Evolutionary conservation across 2,113 vertebrate species (phyloP).

Genomic region (Thunnus thynnus): DNA sequence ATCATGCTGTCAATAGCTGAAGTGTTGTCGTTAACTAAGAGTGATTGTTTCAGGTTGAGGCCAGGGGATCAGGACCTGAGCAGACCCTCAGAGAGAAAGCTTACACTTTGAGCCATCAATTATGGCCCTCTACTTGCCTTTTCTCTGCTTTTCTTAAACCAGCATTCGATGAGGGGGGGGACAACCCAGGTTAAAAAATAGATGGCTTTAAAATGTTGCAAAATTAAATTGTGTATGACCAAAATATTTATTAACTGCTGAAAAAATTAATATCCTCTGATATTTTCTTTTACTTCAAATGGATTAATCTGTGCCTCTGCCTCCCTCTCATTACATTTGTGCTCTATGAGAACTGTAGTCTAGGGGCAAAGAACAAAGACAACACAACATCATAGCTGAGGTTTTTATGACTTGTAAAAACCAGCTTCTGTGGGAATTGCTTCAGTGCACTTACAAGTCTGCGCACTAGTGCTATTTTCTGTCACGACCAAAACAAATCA

Average conservation of each 20-base stretch:
- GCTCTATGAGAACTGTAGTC: conserved; percentile 52
- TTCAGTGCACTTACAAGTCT: conserved; percentile 66
- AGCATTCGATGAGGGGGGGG: conserved; percentile 10
- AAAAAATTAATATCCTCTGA: conserved; percentile 14
- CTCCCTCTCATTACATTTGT: conserved; percentile 57
- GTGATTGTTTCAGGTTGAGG: conserved; percentile 82
- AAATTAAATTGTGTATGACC: conserved; percentile 25
- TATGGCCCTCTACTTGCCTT: conserved; percentile 63
- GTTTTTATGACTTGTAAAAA: conserved; percentile 74
- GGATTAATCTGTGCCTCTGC: conserved; percentile 52
- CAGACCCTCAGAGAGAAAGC: conserved; percentile 77
- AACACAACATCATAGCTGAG: conserved; percentile 69
- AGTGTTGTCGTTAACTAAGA: conserved; percentile 85
- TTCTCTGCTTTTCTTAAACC: conserved; percentile 39
- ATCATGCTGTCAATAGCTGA: conserved; percentile 86
- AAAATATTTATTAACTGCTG: conserved; percentile 35
- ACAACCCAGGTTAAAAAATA: conserved; percentile 9
- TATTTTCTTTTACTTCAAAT: conserved; percentile 28
- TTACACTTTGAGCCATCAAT: conserved; percentile 76
- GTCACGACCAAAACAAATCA: conserved; percentile 67
- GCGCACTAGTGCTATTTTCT: conserved; percentile 63
- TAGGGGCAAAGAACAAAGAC: conserved; percentile 69
- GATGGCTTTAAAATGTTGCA: conserved; percentile 19
- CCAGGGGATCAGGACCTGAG: conserved; percentile 80
- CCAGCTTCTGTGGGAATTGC: conserved; percentile 67